Evolutionary conservation across 2,888 invertebrate species (phyloP), one percentile per base, ranked within the genome.

Genomic region (Tenthredo amoena): DNA sequence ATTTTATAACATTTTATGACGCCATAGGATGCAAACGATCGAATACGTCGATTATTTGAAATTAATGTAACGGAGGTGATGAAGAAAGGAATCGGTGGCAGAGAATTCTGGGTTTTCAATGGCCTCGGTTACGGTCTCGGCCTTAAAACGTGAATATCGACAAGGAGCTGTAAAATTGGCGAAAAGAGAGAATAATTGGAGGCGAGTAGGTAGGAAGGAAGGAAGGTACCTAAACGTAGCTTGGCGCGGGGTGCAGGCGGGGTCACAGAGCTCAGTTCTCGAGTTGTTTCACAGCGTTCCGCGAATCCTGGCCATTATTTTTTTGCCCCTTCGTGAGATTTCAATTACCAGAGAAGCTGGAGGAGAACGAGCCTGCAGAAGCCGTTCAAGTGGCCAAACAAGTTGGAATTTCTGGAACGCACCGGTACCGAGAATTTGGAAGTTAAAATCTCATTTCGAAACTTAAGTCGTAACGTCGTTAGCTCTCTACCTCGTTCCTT

Each of bases 281-380:
- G 71, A 68, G 50, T 68, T 68, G 62, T 83, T 83, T 26, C 71
- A 34, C 68, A 31, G 83, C 18, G 83, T 83, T 83, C 83, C 83
- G 83, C 83, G 83, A 83, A 83, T 68, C 68, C 26, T 83, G 83
- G 83, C 83, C 83, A 83, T 83, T 83, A 83, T 83, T 83, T 83
- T 68, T 83, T 83, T 83, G 40, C 58, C 47, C 81, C 34, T 40
- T 83, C 47, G 83, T 83, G 68, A 83, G 83, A 83, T 83, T 83
- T 83, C 83, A 83, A 83, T 83, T 83, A 83, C 83, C 47, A 31
- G 65, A 47, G 83, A 81, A 81, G 55, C 34, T 83, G 83, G n/a
- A 68, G 83, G 21, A 68, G 68, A 74, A 31, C 26, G 47, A 55
- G n/a, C n/a, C 40, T 81, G 65, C 26, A 68, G 83, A 65, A 68